Percentiles rank a stretch among this genome's conserved stretches.
Evolutionary conservation across 2,888 invertebrate species (phyloP).

Genomic region (Ormyrus pomaceus): DNA sequence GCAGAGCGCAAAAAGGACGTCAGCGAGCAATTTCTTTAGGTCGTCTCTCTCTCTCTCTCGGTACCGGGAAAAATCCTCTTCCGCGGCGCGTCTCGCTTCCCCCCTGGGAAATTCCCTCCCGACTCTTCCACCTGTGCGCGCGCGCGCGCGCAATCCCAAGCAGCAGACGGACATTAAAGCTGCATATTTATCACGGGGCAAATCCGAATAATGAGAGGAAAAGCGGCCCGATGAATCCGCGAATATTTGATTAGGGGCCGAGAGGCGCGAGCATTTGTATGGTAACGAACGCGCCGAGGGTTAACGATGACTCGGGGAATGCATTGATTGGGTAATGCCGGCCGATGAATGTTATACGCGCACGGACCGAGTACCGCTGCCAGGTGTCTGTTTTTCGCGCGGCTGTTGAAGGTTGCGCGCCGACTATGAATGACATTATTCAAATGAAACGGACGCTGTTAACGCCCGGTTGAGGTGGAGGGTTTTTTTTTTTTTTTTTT

Average conservation of each 20-base stretch:
- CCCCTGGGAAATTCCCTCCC: slow-evolving; percentile 36
- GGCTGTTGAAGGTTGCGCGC: no score
- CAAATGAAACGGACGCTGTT: not conserved
- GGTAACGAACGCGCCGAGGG: slow-evolving; percentile 44
- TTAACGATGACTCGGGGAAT: slow-evolving; percentile 40
- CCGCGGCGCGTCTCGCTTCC: not conserved
- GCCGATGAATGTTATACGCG: not conserved
- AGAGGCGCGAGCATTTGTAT: slow-evolving; percentile 39
- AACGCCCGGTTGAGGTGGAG: not conserved
- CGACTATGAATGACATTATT: slow-evolving; percentile 28
- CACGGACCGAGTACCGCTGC: no score
- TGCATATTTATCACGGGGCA: slow-evolving; percentile 35
- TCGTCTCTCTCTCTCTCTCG: not conserved
- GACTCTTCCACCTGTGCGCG: not conserved
- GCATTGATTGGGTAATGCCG: slow-evolving; percentile 44
- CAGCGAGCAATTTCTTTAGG: not conserved
- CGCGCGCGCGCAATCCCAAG: slow-evolving; percentile 13
- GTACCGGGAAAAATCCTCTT: not conserved
- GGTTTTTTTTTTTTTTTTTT: not conserved
- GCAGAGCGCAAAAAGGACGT: no score
- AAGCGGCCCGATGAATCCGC: not conserved
- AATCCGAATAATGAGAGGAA: no score
- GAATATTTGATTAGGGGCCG: slow-evolving; percentile 53
- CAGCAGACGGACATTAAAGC: slow-evolving; percentile 33
- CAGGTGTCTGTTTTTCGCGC: no score